Base-by-base conservation (phyloP, 2,797 vertebrate genomes). In the Galagoides demidoff region DNA sequence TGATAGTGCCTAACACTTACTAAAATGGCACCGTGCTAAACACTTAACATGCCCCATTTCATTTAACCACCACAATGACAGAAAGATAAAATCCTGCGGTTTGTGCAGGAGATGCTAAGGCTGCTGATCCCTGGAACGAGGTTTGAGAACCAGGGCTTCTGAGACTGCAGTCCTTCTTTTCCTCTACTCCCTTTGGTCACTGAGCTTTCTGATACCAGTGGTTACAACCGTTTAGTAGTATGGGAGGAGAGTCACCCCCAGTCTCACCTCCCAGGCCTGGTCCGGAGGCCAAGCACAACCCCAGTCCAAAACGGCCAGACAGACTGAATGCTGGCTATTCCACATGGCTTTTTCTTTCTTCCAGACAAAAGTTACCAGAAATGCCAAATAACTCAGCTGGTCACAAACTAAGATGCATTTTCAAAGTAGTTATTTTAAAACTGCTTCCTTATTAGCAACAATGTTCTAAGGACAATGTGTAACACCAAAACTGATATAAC, bases 401-500 rank as follows among this genome's bases (percentile, higher is more conserved):
- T 91, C 39, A 85, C 0, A 90, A 23, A 37, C 25, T 43, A 96
- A 97, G 95, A 85, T 64, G 31, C 29, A 90, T 83, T 91, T 90
- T 78, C 73, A 95, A 93, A 90, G 52, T 81, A 81, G 55, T 90
- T 92, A 92, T 81, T 86, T 93, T 66, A 94, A 91, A n/a, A 5
- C 25, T 77, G 3, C 22, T 91, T 96, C 91, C 70, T 91, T 74
- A 94, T 89, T 6, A 95, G 77, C 27, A 81, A 84, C n/a, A 49
- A 19, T 63, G 29, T 84, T 92, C 43, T 91, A 94, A 79, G 20
- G 13, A 61, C 85, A 97, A 92, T 66, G 64, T 68, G 45, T 73
- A 85, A 89, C 20, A 87, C 13, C 20, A 29, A 95, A 89, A 93
- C 13, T 23, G 49, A 74, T 22, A 76, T 52, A 73, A 90, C n/a